Evolutionary conservation across 1,140 invertebrate genomes (phyloP).

Genomic region (Drosophila takahashii): DNA sequence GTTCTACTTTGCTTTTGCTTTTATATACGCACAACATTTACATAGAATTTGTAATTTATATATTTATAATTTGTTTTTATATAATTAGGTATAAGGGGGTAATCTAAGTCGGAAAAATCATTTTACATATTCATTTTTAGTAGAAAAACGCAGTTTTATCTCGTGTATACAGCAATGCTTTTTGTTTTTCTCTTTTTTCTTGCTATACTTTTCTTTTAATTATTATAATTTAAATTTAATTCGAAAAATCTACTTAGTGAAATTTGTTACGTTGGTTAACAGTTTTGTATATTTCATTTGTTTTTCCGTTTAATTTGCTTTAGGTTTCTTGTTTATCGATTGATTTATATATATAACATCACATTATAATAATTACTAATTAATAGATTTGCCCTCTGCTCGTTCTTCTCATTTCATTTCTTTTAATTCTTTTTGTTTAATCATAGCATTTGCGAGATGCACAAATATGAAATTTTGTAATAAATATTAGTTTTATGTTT

Average conservation of each 20-base stretch:
- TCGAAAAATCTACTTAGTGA: conserved; percentile 80
- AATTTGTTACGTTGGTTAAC: conserved; percentile 75
- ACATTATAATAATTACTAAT: conserved; percentile 84
- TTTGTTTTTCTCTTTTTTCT: conserved; percentile 32
- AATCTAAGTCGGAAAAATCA: conserved; percentile 64
- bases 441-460: conserved; percentile 57
- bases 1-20: conserved; percentile 22
- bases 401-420: conserved; percentile 18
- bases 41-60: conserved; percentile 43
- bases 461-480: conserved; percentile 64
- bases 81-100: conserved; percentile 37
- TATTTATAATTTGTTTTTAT: conserved; percentile 44
- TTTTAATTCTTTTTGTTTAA: conserved; percentile 14
- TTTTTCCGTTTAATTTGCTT: conserved; percentile 29
- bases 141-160: conserved; percentile 66
- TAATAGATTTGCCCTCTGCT: conserved; percentile 58
- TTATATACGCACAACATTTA: conserved; percentile 50
- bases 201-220: conserved; percentile 16
- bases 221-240: conserved; percentile 67
- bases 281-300: conserved; percentile 56
- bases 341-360: conserved; percentile 81
- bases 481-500: conserved; percentile 55
- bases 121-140: conserved; percentile 67
- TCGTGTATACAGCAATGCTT: conserved; percentile 54
- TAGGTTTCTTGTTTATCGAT: conserved; percentile 44